Conservation (phyloP, 2,113 vertebrate species). For the Python bivittatus region DNA sequence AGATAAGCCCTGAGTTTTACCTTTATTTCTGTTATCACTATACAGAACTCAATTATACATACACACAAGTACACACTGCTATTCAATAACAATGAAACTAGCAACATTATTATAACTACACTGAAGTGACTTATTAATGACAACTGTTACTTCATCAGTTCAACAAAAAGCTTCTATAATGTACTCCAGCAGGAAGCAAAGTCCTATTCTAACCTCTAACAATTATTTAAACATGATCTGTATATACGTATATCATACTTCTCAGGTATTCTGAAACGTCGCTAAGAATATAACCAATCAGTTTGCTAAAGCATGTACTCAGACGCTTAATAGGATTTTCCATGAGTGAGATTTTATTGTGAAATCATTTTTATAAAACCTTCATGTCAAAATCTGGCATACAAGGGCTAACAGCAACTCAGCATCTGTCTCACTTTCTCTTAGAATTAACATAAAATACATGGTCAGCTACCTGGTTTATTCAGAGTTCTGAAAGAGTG, state of each 20-base stretch:
- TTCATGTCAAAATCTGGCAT: not conserved
- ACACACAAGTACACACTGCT: no score
- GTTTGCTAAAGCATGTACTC: not conserved
- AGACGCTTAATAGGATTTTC: not conserved
- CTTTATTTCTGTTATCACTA: not conserved
- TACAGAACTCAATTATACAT: not conserved
- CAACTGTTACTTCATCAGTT: not conserved
- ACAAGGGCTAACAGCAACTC: not conserved
- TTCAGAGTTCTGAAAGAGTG: constrained; percentile 19
- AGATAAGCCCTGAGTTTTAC: not conserved
- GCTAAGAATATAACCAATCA: not conserved
- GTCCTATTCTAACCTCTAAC: not conserved
- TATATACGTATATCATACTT: not conserved
- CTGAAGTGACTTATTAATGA: not conserved
- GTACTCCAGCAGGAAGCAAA: not conserved
- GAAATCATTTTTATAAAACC: not conserved
- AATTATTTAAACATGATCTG: not conserved
- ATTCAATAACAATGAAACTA: not conserved
- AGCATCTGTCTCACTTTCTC: not conserved
- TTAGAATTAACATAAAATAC: not conserved
- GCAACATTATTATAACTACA: not conserved
- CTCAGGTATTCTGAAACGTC: not conserved
- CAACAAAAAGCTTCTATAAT: not conserved
- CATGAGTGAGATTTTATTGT: not conserved
- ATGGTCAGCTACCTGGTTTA: constrained; percentile 41